Conservation (phyloP, 2,113 vertebrate genomes). For the Lampris megalopsis region DNA sequence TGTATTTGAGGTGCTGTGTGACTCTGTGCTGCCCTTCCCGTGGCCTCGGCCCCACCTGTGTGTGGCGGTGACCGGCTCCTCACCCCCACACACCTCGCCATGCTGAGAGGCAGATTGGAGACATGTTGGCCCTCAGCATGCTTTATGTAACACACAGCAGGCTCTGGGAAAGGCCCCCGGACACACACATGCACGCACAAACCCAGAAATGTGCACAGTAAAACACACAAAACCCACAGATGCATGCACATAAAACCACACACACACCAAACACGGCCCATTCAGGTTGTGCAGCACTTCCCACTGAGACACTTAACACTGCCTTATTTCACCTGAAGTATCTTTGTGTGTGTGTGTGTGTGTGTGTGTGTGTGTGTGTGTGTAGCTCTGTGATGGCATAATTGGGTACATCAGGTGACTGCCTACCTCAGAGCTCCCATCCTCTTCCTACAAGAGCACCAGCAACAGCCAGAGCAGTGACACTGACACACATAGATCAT, state of each 20-base stretch:
- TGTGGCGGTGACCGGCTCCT: slow-evolving; percentile 38
- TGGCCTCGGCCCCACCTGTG: slow-evolving; percentile 54
- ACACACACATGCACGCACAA: slow-evolving; percentile 34
- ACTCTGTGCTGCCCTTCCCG: slow-evolving; percentile 49
- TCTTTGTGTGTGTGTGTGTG: not conserved
- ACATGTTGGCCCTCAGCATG: slow-evolving; percentile 72
- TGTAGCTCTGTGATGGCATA: slow-evolving; percentile 36
- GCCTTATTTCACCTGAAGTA: not conserved
- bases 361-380: not conserved
- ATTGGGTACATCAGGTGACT: slow-evolving; percentile 55
- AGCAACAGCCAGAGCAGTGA: not conserved
- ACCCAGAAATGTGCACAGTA: not conserved
- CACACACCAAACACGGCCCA: slow-evolving; percentile 21
- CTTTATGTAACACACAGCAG: slow-evolving; percentile 66
- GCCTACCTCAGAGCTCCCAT: slow-evolving; percentile 33
- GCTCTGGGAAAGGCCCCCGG: slow-evolving; percentile 24
- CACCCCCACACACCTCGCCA: slow-evolving; percentile 29
- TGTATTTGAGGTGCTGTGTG: slow-evolving; percentile 21
- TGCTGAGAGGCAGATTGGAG: slow-evolving; percentile 69
- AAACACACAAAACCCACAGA: not conserved
- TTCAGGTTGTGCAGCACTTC: not conserved
- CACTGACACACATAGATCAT: slow-evolving; percentile 12
- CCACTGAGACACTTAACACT: not conserved
- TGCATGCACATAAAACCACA: not conserved
- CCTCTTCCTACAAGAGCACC: not conserved